Evolutionary conservation across 2,113 vertebrate genomes (phyloP).

Genomic region (Cyanistes caeruleus): DNA sequence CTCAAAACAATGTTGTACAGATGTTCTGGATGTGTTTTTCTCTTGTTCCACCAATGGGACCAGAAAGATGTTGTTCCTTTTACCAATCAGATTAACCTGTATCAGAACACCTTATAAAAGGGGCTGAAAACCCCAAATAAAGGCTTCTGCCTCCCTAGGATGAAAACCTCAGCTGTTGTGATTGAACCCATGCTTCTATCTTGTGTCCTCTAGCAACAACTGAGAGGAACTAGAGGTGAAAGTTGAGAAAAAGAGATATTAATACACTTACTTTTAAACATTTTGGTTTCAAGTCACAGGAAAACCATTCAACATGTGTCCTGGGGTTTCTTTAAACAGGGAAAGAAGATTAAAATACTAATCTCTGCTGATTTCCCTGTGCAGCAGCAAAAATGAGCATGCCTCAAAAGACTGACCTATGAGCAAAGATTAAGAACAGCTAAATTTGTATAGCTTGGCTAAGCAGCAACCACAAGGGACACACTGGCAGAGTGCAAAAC

Average conservation of each 20-base stretch:
- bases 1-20: too few species aligned
- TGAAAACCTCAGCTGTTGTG: too few species aligned
- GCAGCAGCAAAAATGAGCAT: slow-evolving; percentile 1
- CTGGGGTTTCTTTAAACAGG: slow-evolving; percentile 40
- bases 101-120: too few species aligned
- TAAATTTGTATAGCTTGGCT: slow-evolving; percentile 36
- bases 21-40: too few species aligned
- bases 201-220: too few species aligned
- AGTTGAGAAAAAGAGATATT: not conserved
- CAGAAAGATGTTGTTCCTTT: too few species aligned
- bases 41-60: too few species aligned
- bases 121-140: too few species aligned
- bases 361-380: not conserved
- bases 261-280: not conserved
- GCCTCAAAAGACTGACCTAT: slow-evolving; percentile 22
- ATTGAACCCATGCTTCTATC: too few species aligned
- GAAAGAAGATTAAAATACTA: slow-evolving; percentile 59
- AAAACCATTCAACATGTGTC: not conserved
- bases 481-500: not conserved
- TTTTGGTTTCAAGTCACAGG: not conserved
- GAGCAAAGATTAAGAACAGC: slow-evolving; percentile 39
- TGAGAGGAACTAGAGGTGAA: not conserved
- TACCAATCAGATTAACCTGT: too few species aligned
- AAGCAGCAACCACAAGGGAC: not conserved
- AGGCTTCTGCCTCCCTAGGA: too few species aligned